Conservation (phyloP, 2,888 invertebrate species). For the Pelosia muscerda region DNA sequence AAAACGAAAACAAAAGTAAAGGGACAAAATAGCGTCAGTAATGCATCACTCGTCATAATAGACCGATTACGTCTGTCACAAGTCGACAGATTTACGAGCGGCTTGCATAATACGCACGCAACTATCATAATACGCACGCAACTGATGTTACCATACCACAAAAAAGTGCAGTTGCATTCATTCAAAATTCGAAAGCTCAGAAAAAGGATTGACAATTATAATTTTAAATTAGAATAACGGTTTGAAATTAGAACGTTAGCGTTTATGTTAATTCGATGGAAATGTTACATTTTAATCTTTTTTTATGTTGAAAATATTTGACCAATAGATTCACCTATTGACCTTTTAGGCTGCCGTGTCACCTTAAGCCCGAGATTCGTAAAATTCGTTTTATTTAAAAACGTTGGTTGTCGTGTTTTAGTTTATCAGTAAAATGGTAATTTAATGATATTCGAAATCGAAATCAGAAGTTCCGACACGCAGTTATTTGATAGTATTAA, state of each 20-base stretch:
- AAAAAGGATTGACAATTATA: constrained; percentile 38
- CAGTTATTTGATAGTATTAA: not conserved
- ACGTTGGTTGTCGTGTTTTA: not conserved
- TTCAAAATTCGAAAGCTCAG: constrained; percentile 38
- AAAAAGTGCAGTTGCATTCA: constrained; percentile 45
- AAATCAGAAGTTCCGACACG: not conserved
- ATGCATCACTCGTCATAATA: constrained; percentile 85
- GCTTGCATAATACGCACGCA: constrained; percentile 72
- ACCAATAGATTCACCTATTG: constrained; percentile 19
- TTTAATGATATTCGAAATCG: not conserved
- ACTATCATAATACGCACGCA: constrained; percentile 30
- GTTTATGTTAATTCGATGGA: constrained; percentile 31
- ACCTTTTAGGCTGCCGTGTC: constrained; percentile 14
- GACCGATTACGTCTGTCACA: constrained; percentile 77
- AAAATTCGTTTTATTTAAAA: constrained; percentile 8
- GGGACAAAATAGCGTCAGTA: constrained; percentile 76
- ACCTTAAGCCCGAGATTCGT: constrained; percentile 8
- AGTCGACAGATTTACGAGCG: constrained; percentile 78
- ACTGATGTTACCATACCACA: constrained; percentile 38
- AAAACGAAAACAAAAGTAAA: constrained; percentile 54
- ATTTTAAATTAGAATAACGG: constrained; percentile 47
- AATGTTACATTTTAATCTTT: constrained; percentile 24
- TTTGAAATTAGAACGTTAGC: constrained; percentile 30
- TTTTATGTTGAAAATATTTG: constrained; percentile 18
- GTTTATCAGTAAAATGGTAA: constrained; percentile 6